These are phyloP conservation scores for Brotula barbata DNA, from an alignment of 2,797 vertebrate species.

Conservation along the genomic window DNA sequence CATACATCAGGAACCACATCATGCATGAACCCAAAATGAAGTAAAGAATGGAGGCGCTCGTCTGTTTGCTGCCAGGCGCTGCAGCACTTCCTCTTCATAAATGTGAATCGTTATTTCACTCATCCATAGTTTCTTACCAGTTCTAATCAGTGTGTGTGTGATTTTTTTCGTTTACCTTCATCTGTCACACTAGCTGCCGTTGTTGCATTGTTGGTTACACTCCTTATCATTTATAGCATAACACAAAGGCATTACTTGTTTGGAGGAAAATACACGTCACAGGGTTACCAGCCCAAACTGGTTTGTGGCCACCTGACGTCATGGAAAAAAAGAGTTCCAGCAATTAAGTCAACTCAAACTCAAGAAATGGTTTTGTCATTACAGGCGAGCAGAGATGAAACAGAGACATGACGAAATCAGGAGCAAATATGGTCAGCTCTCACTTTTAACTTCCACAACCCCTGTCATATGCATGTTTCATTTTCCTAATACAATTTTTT, in stretches of 20 bases:
- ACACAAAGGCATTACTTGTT: slow-evolving; percentile 2
- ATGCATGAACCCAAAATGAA: too few relatives aligned
- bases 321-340: slow-evolving; percentile 16
- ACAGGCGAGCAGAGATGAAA: slow-evolving; percentile 91
- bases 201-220: slow-evolving; percentile 17
- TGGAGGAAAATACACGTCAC: slow-evolving; percentile 31
- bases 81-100: too few relatives aligned
- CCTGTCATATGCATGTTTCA: neutral
- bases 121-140: too few relatives aligned
- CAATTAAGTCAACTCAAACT: slow-evolving; percentile 24
- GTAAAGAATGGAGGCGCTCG: too few relatives aligned
- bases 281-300: slow-evolving; percentile 47
- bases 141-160: too few relatives aligned
- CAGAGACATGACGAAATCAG: slow-evolving; percentile 92
- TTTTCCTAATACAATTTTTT: neutral
- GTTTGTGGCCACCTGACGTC: slow-evolving; percentile 42
- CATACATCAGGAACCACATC: too few relatives aligned
- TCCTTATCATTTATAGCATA: slow-evolving; percentile 19
- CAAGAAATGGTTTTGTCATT: slow-evolving; percentile 37
- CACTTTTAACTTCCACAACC: neutral
- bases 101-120: too few relatives aligned
- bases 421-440: slow-evolving; percentile 89
- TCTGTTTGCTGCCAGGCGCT: too few relatives aligned
- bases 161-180: neutral
- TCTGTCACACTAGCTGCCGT: neutral